Evolutionary conservation across 2,888 invertebrate species (phyloP), one percentile per base, ranked within the genome.

Genomic region (Apoderus coryli): DNA sequence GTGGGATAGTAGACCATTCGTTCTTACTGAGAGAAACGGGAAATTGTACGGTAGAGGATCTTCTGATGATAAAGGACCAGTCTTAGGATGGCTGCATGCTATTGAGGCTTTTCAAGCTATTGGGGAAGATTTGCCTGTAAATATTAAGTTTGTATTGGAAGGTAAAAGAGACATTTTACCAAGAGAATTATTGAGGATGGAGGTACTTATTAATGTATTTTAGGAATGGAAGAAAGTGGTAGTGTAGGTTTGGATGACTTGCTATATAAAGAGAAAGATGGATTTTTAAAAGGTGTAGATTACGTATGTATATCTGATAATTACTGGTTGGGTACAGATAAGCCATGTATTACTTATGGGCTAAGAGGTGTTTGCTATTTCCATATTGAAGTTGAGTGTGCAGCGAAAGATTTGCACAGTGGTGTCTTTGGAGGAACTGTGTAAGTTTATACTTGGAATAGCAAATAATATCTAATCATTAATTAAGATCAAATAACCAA

Each of bases 281-380:
- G 69, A 10, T 92, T 89, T 56, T 68, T 93, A 19, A 65, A 72
- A 31, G 69, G 71, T 52, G 77, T 88, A 0, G 93, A 95, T 57
- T 93, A 74, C 60, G 86, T 92, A n/a, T 93, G 93, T 56, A 95
- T 96, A 52, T 92, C 92, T 14, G 96, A 96, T 56, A 96, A 93
- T 61, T 96, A 95, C 56, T 96, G 95, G 95, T 61, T 96, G 35
- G 95, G 95, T 2, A 92, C 79, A 38, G 77, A 74, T 10, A 90
- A 89, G 52, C 96, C 96, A 0, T 96, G 95, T 54, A 71, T 96
- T 36, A 95, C 95, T 1, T 95, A 96, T 58, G 96, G 95, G 3
- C 65, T 96, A 9, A 69, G 92, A 39, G 96, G 96, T n/a, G 69
- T 92, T 35, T 85, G 82, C 52, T 93, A 93, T 57, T 96, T 88